Percentiles rank a stretch among this genome's conserved stretches.
phyloP scores from a whole-genome alignment of 1,140 invertebrate species.

The Portunus trituberculatus region DNA sequence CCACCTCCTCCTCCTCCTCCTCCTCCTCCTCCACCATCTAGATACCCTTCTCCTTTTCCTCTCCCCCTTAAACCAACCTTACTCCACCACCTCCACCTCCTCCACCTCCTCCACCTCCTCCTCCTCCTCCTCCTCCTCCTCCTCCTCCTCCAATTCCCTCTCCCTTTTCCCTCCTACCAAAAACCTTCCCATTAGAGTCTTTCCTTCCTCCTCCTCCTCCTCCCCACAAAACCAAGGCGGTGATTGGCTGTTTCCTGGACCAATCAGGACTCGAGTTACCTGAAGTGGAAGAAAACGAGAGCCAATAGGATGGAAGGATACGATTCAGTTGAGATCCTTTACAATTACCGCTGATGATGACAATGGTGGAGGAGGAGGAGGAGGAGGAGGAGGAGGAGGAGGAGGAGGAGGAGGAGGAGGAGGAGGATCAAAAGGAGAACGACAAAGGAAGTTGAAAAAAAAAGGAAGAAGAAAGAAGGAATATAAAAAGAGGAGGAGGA shows the following conservation, averaged over 20 bases:
- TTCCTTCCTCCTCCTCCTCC: background rate
- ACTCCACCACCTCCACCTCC: background rate
- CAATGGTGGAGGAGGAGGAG: no score
- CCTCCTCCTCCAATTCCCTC: background rate
- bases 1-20: background rate
- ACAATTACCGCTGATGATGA: no score
- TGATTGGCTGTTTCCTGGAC: background rate
- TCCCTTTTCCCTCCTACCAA: background rate
- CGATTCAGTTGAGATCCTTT: no score
- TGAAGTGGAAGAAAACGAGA: background rate
- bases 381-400: background rate
- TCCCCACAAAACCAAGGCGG: background rate
- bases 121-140: background rate
- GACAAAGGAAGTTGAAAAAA: no score
- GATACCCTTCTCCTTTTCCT: background rate
- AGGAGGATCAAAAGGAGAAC: background rate
- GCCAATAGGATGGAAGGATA: background rate
- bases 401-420: slow-evolving; percentile 5
- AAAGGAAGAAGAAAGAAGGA: no score
- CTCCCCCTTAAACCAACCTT: background rate
- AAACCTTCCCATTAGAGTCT: background rate
- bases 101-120: background rate
- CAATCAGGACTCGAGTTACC: background rate
- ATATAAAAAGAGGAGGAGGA: background rate
- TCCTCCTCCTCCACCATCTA: background rate